phyloP scores from a whole-genome alignment of 92 coral and sea anemone genomes.

The Parazoanthus swiftii region DNA sequence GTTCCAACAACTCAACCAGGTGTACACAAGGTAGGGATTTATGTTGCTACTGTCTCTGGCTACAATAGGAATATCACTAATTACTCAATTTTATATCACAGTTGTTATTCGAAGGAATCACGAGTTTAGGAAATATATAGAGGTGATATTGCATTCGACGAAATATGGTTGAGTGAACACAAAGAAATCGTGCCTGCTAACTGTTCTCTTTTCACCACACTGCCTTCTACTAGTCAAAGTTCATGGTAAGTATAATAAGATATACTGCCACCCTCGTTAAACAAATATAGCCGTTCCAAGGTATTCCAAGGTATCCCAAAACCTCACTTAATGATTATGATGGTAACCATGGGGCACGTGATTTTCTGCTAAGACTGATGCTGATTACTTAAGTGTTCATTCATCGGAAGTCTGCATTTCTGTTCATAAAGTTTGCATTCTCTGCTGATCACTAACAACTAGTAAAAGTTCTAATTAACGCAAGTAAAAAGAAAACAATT shows the following conservation, averaged over 20 bases:
- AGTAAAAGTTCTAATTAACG: neutral
- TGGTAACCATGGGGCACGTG: too few relatives aligned
- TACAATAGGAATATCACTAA: neutral
- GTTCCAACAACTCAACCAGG: slow-evolving; percentile 21
- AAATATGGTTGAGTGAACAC: slow-evolving; percentile 14
- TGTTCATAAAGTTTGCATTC: neutral
- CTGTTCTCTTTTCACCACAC: slow-evolving; percentile 20
- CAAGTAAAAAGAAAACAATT: neutral
- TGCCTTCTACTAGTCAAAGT: neutral
- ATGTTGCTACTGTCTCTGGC: neutral
- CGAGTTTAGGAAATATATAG: slow-evolving; percentile 8
- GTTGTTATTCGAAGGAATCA: slow-evolving; percentile 20
- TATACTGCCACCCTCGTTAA: too few relatives aligned
- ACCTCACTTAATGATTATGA: too few relatives aligned
- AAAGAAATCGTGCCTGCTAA: neutral
- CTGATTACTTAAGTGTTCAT: too few relatives aligned
- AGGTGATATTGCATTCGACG: slow-evolving; percentile 37
- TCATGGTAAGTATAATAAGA: neutral
- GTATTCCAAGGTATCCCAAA: too few relatives aligned
- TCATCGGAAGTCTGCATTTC: neutral
- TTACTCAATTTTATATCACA: neutral
- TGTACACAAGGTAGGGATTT: neutral
- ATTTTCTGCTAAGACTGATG: too few relatives aligned
- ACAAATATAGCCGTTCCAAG: too few relatives aligned
- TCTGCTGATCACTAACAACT: neutral